Base-by-base conservation (phyloP, 1,140 invertebrate species). In the Oncopodura yosiiana region DNA sequence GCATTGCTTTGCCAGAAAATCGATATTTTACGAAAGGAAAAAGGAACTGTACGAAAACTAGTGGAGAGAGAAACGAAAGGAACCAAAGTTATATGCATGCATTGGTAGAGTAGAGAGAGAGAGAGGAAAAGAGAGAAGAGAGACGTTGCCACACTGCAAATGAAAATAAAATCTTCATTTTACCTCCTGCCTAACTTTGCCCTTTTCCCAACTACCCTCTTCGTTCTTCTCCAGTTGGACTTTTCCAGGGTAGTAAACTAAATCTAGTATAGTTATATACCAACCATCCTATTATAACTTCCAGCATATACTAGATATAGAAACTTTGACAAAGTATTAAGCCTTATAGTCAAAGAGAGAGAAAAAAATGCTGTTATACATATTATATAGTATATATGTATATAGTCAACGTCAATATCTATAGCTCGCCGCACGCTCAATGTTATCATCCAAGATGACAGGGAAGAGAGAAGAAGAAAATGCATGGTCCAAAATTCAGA, bases 131-230 rank as follows among this genome's bases (percentile, higher is more conserved):
- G 46, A 34, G 30, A 8, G 46, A 18, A 23, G 26, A 30, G 32
- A 30, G 23, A 34, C 36, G 46, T 49, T 49, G 46, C 46, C 46
- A 49, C 23, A 49, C 38, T 30, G 32, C 18, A 49, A 49, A 49
- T 49, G 46, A 49, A 49, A 49, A 49, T 49, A 49, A 19, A 24
- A 38, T 24, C 46, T 49, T 49, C 34, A 34, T 49, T 30, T 49
- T 27, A 19, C 14, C 14, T 14, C 6, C 6, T 14, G 6, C 14
- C 14, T 34, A 8, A 14, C 30, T 8, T 34, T 34, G 6, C 14
- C 30, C 30, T 34, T 8, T 34, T 34, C 30, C 14, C 30, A 6
- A 8, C 30, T 14, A 14, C 30, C 30, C 30, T 34, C n/a, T 8
- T 8, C 30, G 14, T 34, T 34, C 30, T 14, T 8, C 6, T 8